phyloP scores from a whole-genome alignment of 2,113 vertebrate species.

The Vombatus ursinus region DNA sequence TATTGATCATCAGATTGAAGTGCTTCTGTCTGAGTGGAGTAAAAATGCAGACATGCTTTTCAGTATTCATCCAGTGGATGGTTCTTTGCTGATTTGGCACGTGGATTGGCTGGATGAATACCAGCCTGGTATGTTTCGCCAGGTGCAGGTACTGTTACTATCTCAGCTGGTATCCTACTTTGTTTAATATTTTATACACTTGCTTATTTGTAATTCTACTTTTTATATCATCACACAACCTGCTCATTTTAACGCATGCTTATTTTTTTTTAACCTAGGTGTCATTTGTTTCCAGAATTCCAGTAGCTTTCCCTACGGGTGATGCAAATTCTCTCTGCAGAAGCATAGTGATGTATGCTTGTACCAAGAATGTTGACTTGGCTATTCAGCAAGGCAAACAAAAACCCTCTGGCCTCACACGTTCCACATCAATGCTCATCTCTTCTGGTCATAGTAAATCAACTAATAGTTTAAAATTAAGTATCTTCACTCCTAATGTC shows the following conservation, averaged over 20 bases:
- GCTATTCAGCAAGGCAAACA: constrained; percentile 96
- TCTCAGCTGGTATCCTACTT: constrained; percentile 18
- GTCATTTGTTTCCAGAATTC: constrained; percentile 98
- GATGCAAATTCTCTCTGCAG: constrained; percentile 97
- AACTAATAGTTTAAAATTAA: constrained; percentile 91
- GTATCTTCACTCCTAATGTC: constrained; percentile 97
- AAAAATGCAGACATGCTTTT: constrained; percentile 98
- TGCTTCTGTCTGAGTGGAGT: constrained; percentile 95
- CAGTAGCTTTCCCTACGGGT: constrained; percentile 96
- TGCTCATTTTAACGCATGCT: background rate
- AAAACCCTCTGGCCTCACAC: constrained; percentile 87
- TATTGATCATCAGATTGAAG: constrained; percentile 94
- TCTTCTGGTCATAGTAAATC: constrained; percentile 88
- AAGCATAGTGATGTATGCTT: constrained; percentile 98
- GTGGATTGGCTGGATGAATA: constrained; percentile 99
- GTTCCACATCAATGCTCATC: constrained; percentile 92
- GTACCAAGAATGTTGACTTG: constrained; percentile 97
- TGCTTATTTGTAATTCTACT: background rate
- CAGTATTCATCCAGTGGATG: constrained; percentile 98
- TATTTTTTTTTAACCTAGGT: constrained; percentile 86
- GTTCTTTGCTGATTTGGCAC: constrained; percentile 97
- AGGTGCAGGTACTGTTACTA: constrained; percentile 91
- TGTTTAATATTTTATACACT: constrained; percentile 16
- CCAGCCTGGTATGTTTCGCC: constrained; percentile 98
- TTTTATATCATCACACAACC: constrained; percentile 26